These are phyloP conservation scores for Athripsodes cinereus DNA, from an alignment of 2,888 invertebrate genomes.

Conservation along the genomic window DNA sequence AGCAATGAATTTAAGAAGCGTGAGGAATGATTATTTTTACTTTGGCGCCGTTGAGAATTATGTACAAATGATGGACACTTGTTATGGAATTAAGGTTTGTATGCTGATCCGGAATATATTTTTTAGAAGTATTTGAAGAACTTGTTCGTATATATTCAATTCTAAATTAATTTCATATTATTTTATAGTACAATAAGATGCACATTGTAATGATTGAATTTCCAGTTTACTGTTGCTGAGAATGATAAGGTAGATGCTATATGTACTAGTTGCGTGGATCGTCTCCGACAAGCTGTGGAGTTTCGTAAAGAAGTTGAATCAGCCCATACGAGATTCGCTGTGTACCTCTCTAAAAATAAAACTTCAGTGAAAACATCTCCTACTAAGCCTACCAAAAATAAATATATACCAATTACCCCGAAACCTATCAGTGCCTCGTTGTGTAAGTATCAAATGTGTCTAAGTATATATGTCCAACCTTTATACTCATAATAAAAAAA, in stretches of 20 bases:
- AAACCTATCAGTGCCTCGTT: neutral
- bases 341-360: neutral
- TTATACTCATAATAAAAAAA: too few relatives aligned
- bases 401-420: neutral
- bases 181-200: too few relatives aligned
- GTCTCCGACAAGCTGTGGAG: neutral
- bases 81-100: neutral
- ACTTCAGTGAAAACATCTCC: neutral
- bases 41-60: neutral
- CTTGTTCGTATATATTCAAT: too few relatives aligned
- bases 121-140: too few relatives aligned
- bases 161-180: too few relatives aligned
- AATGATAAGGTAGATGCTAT: neutral
- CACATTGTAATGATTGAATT: too few relatives aligned
- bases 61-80: neutral
- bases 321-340: neutral
- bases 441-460: neutral
- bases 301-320: neutral
- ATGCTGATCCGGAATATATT: neutral
- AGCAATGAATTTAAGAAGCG: neutral
- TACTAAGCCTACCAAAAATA: neutral
- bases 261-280: neutral
- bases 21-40: neutral
- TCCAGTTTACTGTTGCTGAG: neutral
- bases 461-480: too few relatives aligned